Evolutionary conservation across 2,888 invertebrate species (phyloP).

Genomic region (Drosophila suboccidentalis): DNA sequence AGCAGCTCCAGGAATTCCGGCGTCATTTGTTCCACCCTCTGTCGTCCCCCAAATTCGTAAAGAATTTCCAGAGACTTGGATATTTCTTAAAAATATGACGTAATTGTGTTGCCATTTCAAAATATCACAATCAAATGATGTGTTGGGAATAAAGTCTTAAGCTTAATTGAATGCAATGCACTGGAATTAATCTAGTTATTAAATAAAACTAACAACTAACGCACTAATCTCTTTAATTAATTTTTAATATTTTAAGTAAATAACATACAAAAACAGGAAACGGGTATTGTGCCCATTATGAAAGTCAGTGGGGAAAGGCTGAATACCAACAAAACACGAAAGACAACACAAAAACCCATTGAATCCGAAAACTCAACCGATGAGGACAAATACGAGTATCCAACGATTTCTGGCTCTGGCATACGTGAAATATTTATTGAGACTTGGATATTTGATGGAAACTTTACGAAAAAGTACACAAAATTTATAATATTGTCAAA

Average conservation of each 20-base stretch:
- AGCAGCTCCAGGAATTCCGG: not conserved
- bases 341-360: constrained; percentile 33
- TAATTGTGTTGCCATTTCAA: constrained; percentile 22
- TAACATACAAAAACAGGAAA: constrained; percentile 41
- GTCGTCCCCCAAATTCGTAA: constrained; percentile 85
- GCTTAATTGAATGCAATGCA: not conserved
- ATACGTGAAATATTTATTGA: constrained; percentile 58
- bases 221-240: constrained; percentile 19
- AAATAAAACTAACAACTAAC: constrained; percentile 15
- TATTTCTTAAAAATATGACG: constrained; percentile 86
- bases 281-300: constrained; percentile 58
- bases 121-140: not conserved
- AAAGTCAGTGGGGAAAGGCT: constrained; percentile 57
- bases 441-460: constrained; percentile 56
- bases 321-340: constrained; percentile 41
- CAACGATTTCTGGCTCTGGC: constrained; percentile 23
- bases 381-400: constrained; percentile 17
- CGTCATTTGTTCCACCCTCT: not conserved
- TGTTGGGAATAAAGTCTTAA: not conserved
- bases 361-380: constrained; percentile 10
- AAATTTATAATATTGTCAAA: constrained; percentile 10
- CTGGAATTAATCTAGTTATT: not conserved
- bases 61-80: constrained; percentile 90
- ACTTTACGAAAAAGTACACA: constrained; percentile 44
- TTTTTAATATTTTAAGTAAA: constrained; percentile 48